Evolutionary conservation across 1,140 invertebrate genomes (phyloP).

Genomic region (Oryctes rhinoceros): DNA sequence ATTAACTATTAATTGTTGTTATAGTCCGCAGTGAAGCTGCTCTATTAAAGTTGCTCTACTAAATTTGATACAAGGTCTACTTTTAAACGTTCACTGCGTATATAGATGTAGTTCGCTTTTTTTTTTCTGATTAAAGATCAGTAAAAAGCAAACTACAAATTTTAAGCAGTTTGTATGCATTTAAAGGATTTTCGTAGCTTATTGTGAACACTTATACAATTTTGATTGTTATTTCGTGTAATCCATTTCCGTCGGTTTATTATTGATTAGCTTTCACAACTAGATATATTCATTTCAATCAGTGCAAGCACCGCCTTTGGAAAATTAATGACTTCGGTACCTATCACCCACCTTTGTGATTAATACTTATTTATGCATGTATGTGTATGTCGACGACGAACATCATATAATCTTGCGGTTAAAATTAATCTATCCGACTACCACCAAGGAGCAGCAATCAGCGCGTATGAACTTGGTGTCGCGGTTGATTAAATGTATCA

Average conservation of each 20-base stretch:
- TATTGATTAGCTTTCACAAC: background rate
- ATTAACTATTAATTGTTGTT: too few relatives aligned
- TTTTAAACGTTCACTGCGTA: too few relatives aligned
- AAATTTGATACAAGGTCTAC: too few relatives aligned
- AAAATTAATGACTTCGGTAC: slow-evolving; percentile 5
- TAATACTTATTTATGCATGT: slow-evolving; percentile 4
- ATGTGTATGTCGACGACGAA: background rate
- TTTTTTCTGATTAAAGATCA: too few relatives aligned
- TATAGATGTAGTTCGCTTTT: too few relatives aligned
- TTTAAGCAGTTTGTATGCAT: too few relatives aligned
- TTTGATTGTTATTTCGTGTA: too few relatives aligned
- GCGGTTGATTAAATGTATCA: background rate
- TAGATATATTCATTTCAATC: background rate
- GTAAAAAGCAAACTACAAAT: too few relatives aligned
- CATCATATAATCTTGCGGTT: background rate
- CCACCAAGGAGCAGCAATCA: background rate
- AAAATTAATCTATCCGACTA: background rate
- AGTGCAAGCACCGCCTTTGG: background rate
- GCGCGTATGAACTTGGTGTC: background rate
- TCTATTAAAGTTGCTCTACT: too few relatives aligned
- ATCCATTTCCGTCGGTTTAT: background rate
- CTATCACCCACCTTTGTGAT: background rate
- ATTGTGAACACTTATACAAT: too few relatives aligned
- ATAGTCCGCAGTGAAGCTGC: too few relatives aligned
- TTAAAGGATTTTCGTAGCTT: too few relatives aligned